Evolutionary conservation across 2,797 vertebrate species (phyloP), one percentile per base, ranked within the genome.

Genomic region (Periophthalmus magnuspinnatus): DNA sequence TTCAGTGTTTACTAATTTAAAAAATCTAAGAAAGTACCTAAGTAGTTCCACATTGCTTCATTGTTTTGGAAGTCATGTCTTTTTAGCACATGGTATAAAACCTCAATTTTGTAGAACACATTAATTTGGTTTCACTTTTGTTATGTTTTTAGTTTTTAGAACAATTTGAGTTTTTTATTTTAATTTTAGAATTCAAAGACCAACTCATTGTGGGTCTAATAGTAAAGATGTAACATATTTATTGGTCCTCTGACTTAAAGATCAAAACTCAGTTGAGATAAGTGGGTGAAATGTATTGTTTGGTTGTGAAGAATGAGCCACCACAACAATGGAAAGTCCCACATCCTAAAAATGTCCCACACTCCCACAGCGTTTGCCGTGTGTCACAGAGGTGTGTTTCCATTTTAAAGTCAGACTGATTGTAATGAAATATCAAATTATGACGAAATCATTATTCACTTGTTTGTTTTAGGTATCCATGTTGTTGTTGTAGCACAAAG

Each of bases 291-390:
- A 45, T 41, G 9, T 10, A 13, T 14, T 21, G 2, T 38, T 61
- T 38, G 71, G 62, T 59, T 41, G 7, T 72, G 73, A 65, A 76
- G 72, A 78, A 78, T 56, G 8, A 45, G 60, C 59, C 19, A 65
- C 33, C 2, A 47, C 59, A 65, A 10, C 38, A 58, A 5, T 80
- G 88, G 87, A 89, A 91, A 90, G 82, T 86, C 86, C 88, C 85
- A 77, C 10, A 61, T 68, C 36, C 69, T 21, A 45, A 65, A 65
- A 65, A 6, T 72, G 70, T 36, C 47, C 69, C 14, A 14, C 68
- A 38, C 76, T 74, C 85, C 80, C 83, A 81, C 73, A 65, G 63
- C 22, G 5, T 81, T 77, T 82, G 28, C 58, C 5, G 41, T 70
- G 21, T 68, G 22, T 74, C 19, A 71, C 55, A 67, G 54, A 78